Evolutionary conservation across 2,113 vertebrate genomes (phyloP), one percentile per base, ranked within the genome.

Genomic region (Dendropsophus ebraccatus): DNA sequence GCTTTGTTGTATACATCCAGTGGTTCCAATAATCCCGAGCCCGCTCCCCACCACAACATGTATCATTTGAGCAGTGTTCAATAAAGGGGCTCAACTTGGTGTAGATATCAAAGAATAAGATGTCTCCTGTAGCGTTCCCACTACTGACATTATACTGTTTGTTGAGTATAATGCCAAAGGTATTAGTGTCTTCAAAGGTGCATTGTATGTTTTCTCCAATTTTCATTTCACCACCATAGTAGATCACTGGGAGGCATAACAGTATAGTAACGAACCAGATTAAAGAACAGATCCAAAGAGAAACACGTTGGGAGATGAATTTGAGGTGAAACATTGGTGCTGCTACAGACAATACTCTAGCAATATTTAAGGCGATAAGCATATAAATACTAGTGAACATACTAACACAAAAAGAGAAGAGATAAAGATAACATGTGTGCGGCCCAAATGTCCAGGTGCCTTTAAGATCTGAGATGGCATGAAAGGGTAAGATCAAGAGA

Each of bases 331-430:
- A 85, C 7, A 79, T 37, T 17, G 83, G 83, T 25, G 78, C 47
- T 25, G 83, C 74, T 32, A 85, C 62, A 21, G 74, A 58, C 30
- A 85, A 32, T 4, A 67, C 74, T 9, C 75, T 76, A 17, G 62
- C 62, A 9, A 85, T 52, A 41, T 85, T 85, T 49, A 85, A 35
- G 21, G 83, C 21, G 6, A 35, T 69, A 21, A 85, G 49, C 17
- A 79, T 78, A 2, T 77, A 85, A 32, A 85, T 45, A 13, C 83
- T 79, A 19, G 74, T 37, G 32, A 70, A 56, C 83, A 79, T 79
- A 28, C 70, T 79, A 8, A 5, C 21, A 14, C 4, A 37, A 21
- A 77, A 13, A 10, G 52, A n/a, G 17, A 70, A 85, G 23, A 69
- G 28, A 77, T 50, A 85, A 0, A 79, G 5, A 28, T 85, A 79